Base-by-base conservation (phyloP, 2,888 invertebrate genomes). In the Dasysyrphus tricinctus region DNA sequence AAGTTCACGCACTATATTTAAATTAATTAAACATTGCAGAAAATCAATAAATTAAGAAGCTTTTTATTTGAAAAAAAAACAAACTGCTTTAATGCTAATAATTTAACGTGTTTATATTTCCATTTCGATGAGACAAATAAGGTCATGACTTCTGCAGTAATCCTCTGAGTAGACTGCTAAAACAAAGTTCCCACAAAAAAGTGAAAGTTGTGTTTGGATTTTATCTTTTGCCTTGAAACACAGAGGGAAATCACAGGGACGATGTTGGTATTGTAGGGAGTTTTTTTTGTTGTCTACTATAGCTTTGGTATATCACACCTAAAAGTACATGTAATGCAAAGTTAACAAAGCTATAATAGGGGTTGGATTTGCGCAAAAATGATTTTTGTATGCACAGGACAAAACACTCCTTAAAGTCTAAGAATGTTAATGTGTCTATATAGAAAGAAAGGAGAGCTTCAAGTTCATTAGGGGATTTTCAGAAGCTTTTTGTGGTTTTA, bases 31-130 rank as follows among this genome's bases (percentile, higher is more conserved):
- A n/a, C 34, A 37, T 16, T 11, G 56, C 59, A 56, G 7, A 59
- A 80, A 85, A 85, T 85, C 85, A 16, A 85, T 85, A 57, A 42
- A 54, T 72, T 54, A 34, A 11, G 6, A 49, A 74, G 56, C 32
- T 70, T 56, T 70, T 16, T 24, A 0, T 59, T 61, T 19, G 5
- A 1, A 39, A 7, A 42, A 42, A 76, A 6, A 74, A 29, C 19
- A 77, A 37, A 63, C 37, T 72, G 14, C 7, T 12, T 77, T n/a
- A n/a, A 65, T 81, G 42, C 42, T 80, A 75, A 72, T 65, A 32
- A 54, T 12, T 37, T 61, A 44, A n/a, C 29, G 14, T 39, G 24
- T 29, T 12, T 39, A 14, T 51, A 8, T 5, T 34, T 8, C 34
- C 42, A 70, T 47, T 14, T 61, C 24, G 14, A 24, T 5, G 8